Base-by-base conservation (phyloP, 2,888 invertebrate genomes). In the Epistrophe grossulariae region DNA sequence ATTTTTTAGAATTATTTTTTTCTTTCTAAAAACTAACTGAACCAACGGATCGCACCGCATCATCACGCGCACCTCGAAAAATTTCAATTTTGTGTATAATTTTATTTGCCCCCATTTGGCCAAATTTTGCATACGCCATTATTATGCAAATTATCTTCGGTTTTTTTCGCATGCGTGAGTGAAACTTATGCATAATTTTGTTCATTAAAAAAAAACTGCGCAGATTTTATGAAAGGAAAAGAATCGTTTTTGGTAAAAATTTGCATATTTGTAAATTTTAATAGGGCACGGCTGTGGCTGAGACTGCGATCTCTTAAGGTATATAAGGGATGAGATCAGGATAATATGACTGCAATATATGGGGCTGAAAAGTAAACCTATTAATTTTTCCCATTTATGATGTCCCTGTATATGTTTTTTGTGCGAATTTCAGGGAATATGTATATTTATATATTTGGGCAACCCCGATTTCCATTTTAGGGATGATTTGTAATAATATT, bases 81-180 rank as follows among this genome's bases (percentile, higher is more conserved):
- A 31, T 9, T 28, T 4, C 24, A 55, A 28, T 15, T 55, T 28
- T 31, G 0, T 15, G 55, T 31, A 55, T 55, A 55, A 9, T 55
- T 55, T 50, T 28, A 19, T 35, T 76, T 78, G 78, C 62, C 77
- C 77, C 78, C 78, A 82, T 71, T 82, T 48, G 48, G 19, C 38
- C 2, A 13, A 50, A 55, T 55, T 57, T 71, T 77, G 70, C 59
- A 59, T 31, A 31, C 48, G 57, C 71, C 43, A 78, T 82, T 82
- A n/a, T 64, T 64, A 82, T 82, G 81, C 71, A 59, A 82, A 82
- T 81, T 57, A 52, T 64, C 17, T 38, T 38, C 24, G 7, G 2
- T 19, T 28, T 55, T 55, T 70, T 82, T 78, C 64, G 77, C 81
- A 71, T 57, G 64, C 50, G 64, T 62, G 64, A 78, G 78, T n/a